Percentiles rank a stretch among this genome's conserved stretches.
phyloP scores from a whole-genome alignment of 2,113 vertebrate species.

The Cisticola juncidis region DNA sequence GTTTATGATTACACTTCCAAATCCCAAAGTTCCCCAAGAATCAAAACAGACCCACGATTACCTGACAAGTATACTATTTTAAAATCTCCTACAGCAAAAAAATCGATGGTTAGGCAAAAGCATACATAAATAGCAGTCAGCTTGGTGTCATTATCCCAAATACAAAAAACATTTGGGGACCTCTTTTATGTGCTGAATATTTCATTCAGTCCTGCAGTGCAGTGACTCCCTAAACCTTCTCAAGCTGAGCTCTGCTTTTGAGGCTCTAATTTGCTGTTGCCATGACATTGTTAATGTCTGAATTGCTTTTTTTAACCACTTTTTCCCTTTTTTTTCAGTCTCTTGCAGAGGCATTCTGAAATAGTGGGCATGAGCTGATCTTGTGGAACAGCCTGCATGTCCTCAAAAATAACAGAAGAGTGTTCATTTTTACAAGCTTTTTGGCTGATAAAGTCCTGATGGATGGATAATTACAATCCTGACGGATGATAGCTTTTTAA shows the following conservation, averaged over 20 bases:
- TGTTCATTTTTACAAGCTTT: neutral
- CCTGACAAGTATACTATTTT: neutral
- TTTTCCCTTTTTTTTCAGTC: neutral
- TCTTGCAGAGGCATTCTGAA: slow-evolving; percentile 36
- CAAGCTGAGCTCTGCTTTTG: slow-evolving; percentile 33
- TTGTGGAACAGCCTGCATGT: neutral
- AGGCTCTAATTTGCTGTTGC: slow-evolving; percentile 64
- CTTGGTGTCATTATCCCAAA: slow-evolving; percentile 18
- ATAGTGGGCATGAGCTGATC: neutral
- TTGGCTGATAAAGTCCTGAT: neutral
- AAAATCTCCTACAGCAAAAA: neutral
- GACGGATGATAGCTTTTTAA: neutral
- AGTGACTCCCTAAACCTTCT: slow-evolving; percentile 47
- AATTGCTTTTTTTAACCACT: slow-evolving; percentile 52
- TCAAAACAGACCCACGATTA: neutral
- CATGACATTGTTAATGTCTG: slow-evolving; percentile 63
- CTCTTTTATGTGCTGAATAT: slow-evolving; percentile 28
- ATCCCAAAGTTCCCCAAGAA: neutral
- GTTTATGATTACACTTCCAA: neutral
- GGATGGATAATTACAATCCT: neutral
- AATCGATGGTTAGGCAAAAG: neutral
- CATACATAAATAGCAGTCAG: neutral
- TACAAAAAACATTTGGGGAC: slow-evolving; percentile 14
- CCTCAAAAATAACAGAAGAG: slow-evolving; percentile 17
- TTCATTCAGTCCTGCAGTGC: slow-evolving; percentile 47